Evolutionary conservation across 2,113 vertebrate genomes (phyloP).

Genomic region (Lophura nycthemera): DNA sequence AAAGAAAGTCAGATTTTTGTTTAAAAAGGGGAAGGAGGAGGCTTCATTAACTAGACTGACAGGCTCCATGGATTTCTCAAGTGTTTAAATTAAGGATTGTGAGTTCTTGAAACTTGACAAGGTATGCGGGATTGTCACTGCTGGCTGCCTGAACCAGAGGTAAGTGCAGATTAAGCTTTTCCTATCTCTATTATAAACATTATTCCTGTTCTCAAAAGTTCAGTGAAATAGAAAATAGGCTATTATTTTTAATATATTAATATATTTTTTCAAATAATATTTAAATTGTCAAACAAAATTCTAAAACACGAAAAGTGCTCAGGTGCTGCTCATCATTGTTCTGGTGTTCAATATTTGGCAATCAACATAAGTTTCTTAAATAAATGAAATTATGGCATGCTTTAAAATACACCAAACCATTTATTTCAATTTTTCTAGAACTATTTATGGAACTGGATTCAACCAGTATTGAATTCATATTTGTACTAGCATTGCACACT

Average conservation of each 20-base stretch:
- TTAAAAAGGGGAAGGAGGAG: conserved; percentile 70
- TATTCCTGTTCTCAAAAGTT: conserved; percentile 55
- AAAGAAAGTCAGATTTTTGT: conserved; percentile 79
- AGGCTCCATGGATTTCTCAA: conserved; percentile 82
- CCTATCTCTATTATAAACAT: conserved; percentile 72
- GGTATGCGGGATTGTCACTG: conserved; percentile 73
- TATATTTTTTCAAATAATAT: background rate
- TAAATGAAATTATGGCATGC: background rate
- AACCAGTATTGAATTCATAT: background rate
- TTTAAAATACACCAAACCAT: background rate
- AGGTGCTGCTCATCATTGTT: background rate
- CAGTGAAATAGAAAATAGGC: background rate
- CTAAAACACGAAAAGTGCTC: conserved; percentile 24
- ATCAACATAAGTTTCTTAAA: conserved; percentile 4
- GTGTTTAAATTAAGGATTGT: conserved; percentile 85
- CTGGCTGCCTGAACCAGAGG: conserved; percentile 73
- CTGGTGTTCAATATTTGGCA: conserved; percentile 17
- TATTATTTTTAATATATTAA: background rate
- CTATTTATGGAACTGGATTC: background rate
- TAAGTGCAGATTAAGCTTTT: conserved; percentile 78
- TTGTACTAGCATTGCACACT: background rate
- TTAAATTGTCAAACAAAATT: conserved; percentile 7
- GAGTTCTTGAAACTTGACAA: conserved; percentile 82
- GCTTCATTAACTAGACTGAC: conserved; percentile 82
- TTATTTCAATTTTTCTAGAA: background rate